phyloP scores from a whole-genome alignment of 2,113 vertebrate genomes.

The Nettapus auritus region DNA sequence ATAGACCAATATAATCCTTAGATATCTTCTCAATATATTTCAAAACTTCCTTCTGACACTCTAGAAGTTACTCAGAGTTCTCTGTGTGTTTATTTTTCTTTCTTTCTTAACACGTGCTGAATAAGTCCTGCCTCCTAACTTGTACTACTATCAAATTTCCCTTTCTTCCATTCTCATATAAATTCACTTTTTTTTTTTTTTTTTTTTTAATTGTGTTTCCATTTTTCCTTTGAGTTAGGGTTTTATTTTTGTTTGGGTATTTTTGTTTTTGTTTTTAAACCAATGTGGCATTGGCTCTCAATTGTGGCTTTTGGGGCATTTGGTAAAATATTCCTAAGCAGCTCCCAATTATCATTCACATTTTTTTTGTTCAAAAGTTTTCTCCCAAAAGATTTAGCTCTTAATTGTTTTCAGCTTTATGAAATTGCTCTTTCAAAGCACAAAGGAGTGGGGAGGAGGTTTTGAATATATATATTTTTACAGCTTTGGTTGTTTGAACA shows the following conservation, averaged over 20 bases:
- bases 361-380: constrained; percentile 54
- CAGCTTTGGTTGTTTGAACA: neutral
- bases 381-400: constrained; percentile 36
- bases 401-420: constrained; percentile 51
- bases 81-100: rapidly evolving
- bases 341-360: constrained; percentile 56
- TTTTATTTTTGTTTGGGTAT: neutral
- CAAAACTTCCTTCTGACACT: neutral
- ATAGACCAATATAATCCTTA: neutral
- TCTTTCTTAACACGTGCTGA: neutral
- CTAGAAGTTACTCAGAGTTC: neutral
- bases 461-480: neutral
- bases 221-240: neutral
- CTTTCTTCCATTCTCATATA: neutral
- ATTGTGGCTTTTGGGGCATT: constrained; percentile 19
- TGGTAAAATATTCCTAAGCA: constrained; percentile 52
- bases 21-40: neutral
- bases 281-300: constrained; percentile 6
- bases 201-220: neutral
- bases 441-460: neutral
- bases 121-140: neutral
- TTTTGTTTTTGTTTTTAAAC: neutral
- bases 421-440: neutral
- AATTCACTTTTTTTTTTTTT: neutral
- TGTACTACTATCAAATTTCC: neutral